These are phyloP conservation scores for Bradynema listronoti DNA, from an alignment of 1,140 invertebrate species.

Conservation along the genomic window DNA sequence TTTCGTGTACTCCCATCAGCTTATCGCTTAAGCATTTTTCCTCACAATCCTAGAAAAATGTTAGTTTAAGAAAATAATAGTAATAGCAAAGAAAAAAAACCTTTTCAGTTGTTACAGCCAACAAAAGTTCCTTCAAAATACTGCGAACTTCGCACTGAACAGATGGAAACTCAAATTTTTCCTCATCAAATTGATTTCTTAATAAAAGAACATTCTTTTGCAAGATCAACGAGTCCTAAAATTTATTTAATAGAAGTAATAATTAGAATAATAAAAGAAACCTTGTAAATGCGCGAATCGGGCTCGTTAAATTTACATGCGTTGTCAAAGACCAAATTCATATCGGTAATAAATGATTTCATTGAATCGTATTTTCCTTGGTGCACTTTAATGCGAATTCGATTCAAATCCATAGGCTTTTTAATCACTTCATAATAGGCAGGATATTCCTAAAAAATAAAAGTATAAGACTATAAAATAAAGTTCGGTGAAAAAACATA, in stretches of 20 bases:
- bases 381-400: slow-evolving; percentile 63
- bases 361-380: slow-evolving; percentile 62
- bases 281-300: slow-evolving; percentile 92
- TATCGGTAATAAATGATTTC: slow-evolving; percentile 83
- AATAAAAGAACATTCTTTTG: slow-evolving; percentile 84
- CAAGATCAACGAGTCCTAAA: slow-evolving; percentile 78
- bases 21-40: slow-evolving; percentile 91
- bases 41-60: slow-evolving; percentile 69
- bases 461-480: slow-evolving; percentile 30
- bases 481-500: too few species aligned
- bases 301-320: slow-evolving; percentile 99
- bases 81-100: slow-evolving; percentile 39
- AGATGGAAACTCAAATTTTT: slow-evolving; percentile 61
- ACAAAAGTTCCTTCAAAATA: slow-evolving; percentile 81
- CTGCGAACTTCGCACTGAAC: slow-evolving; percentile 67
- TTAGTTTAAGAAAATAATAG: slow-evolving; percentile 26
- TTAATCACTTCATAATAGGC: slow-evolving; percentile 94
- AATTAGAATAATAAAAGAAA: too few species aligned
- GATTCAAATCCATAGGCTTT: slow-evolving; percentile 86
- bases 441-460: slow-evolving; percentile 68
- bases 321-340: slow-evolving; percentile 96
- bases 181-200: slow-evolving; percentile 76
- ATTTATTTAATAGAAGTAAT: too few species aligned
- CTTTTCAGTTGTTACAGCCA: slow-evolving; percentile 80
- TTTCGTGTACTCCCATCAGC: slow-evolving; percentile 85